Percentiles rank a stretch among this genome's conserved stretches.
Evolutionary conservation across 2,888 invertebrate species (phyloP).

Genomic region (Craniophora ligustri): DNA sequence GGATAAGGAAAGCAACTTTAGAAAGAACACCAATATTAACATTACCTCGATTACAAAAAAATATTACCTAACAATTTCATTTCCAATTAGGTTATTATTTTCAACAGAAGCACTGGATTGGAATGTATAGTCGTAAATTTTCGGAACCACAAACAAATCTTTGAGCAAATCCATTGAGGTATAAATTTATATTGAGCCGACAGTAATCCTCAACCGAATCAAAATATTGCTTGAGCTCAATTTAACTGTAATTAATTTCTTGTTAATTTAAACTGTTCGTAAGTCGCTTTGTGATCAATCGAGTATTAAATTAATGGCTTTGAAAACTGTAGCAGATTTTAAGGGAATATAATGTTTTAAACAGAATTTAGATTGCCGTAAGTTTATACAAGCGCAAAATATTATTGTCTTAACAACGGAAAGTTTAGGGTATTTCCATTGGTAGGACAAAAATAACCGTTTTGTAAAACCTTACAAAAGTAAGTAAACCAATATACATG

Average conservation of each 20-base stretch:
- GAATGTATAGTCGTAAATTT: background rate
- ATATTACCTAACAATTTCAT: too few relatives aligned
- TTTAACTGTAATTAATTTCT: constrained; percentile 52
- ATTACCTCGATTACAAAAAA: too few relatives aligned
- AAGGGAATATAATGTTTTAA: constrained; percentile 6
- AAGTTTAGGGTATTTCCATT: too few relatives aligned
- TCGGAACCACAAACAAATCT: background rate
- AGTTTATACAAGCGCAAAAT: background rate
- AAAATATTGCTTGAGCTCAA: constrained; percentile 40
- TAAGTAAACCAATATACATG: too few relatives aligned
- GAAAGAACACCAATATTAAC: too few relatives aligned
- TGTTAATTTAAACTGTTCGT: constrained; percentile 44
- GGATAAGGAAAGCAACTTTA: too few relatives aligned
- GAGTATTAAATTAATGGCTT: constrained; percentile 41
- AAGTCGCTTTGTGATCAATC: constrained; percentile 43
- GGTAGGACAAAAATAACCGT: too few relatives aligned
- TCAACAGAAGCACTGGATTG: background rate
- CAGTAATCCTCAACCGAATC: constrained; percentile 3
- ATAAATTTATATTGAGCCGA: background rate
- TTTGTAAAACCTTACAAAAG: too few relatives aligned
- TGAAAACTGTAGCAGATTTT: constrained; percentile 10
- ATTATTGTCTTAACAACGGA: too few relatives aligned
- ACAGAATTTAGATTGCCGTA: background rate
- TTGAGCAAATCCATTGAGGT: background rate
- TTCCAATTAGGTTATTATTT: background rate